A percentile compares a stretch with the other conserved stretches of the same genome.
Evolutionary conservation across 2,113 vertebrate genomes (phyloP).

Genomic region (Pelecanus crispus): DNA sequence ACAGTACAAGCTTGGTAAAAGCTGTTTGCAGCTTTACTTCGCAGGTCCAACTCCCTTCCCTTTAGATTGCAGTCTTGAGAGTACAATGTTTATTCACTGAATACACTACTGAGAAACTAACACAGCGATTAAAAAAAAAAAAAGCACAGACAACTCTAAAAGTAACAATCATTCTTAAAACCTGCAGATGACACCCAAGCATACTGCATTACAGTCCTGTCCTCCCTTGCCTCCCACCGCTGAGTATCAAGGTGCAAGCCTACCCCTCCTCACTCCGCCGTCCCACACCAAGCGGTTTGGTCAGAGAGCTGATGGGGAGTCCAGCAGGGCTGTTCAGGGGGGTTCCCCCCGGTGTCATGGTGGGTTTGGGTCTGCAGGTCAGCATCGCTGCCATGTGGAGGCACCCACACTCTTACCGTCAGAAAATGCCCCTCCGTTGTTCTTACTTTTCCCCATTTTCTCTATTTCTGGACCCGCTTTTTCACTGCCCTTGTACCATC

Average conservation of each 20-base stretch:
- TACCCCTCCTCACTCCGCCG: not conserved
- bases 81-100: not conserved
- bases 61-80: not conserved
- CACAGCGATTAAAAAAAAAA: not conserved
- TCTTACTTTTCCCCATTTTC: not conserved
- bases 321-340: not conserved
- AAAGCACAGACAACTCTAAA: not conserved
- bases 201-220: not conserved
- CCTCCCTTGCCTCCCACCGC: not conserved
- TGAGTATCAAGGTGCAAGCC: not conserved
- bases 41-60: not conserved
- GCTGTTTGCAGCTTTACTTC: not conserved
- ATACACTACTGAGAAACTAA: not conserved
- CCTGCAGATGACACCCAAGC: not conserved
- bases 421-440: not conserved
- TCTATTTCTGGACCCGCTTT: not conserved
- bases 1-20: not conserved
- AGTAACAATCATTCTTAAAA: not conserved
- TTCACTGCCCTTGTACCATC: not conserved
- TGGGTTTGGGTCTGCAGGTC: not conserved
- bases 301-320: not conserved
- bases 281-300: not conserved
- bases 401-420: not conserved
- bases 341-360: fast-evolving
- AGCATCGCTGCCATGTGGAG: not conserved